These are phyloP conservation scores for Muscicapa striata DNA, from an alignment of 2,797 vertebrate genomes.

Conservation along the genomic window DNA sequence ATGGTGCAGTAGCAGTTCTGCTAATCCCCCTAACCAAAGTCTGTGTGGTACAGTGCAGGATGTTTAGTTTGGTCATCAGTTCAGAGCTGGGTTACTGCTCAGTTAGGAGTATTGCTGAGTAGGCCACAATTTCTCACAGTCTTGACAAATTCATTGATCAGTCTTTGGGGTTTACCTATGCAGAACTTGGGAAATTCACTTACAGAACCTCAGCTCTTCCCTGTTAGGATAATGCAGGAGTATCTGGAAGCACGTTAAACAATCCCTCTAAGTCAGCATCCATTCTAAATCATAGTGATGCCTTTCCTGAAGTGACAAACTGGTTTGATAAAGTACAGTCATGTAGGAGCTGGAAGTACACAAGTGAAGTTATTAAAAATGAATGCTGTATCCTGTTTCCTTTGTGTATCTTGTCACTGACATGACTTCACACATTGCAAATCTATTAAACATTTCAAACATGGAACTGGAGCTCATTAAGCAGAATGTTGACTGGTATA, in stretches of 20 bases:
- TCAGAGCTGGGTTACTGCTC: not conserved
- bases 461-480: constrained; percentile 17
- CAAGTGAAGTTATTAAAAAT: constrained; percentile 40
- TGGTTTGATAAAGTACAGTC: constrained; percentile 1
- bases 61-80: not conserved
- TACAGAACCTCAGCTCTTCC: not conserved
- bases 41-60: not conserved
- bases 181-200: not conserved
- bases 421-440: constrained; percentile 24
- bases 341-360: constrained; percentile 25
- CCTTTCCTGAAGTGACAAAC: not conserved
- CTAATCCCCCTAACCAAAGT: not conserved
- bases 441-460: constrained; percentile 16
- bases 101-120: not conserved
- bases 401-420: constrained; percentile 25
- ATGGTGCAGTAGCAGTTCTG: not conserved
- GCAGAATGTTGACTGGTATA: not conserved
- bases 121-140: not conserved
- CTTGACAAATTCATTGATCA: not conserved
- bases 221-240: not conserved
- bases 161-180: not conserved
- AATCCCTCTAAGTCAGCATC: not conserved
- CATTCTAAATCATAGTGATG: not conserved
- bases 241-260: not conserved
- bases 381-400: constrained; percentile 11